phyloP scores from a whole-genome alignment of 2,888 invertebrate species.

The Aphelenchoides bicaudatus region DNA sequence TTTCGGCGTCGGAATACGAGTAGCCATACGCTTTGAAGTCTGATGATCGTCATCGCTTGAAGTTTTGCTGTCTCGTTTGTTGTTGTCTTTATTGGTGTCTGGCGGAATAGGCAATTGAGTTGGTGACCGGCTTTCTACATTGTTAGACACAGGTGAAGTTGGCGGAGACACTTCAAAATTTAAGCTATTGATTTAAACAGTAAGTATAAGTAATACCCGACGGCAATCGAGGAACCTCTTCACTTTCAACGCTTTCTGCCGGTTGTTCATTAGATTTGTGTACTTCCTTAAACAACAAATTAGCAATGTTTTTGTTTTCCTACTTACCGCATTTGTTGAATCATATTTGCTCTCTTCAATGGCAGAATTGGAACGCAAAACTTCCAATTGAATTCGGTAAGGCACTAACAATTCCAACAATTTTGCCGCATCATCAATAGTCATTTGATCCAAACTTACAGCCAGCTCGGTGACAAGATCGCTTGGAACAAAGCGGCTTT shows the following conservation, averaged over 20 bases:
- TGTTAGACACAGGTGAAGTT: not conserved
- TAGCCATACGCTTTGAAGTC: not conserved
- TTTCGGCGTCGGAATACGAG: constrained; percentile 17
- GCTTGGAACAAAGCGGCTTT: constrained; percentile 6
- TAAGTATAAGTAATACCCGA: too few species aligned
- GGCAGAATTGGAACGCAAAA: constrained; percentile 16
- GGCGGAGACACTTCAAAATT: constrained; percentile 7
- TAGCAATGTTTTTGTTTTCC: not conserved
- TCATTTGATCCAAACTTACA: constrained; percentile 14
- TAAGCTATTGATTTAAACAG: not conserved
- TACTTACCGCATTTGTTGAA: not conserved
- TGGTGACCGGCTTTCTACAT: not conserved
- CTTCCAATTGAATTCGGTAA: constrained; percentile 12
- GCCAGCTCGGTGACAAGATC: not conserved
- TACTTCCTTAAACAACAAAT: not conserved
- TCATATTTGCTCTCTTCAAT: constrained; percentile 14
- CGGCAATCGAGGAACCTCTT: not conserved
- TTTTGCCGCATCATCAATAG: constrained; percentile 19
- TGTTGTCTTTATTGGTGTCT: not conserved
- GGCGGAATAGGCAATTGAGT: not conserved
- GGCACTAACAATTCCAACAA: constrained; percentile 13
- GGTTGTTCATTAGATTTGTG: not conserved
- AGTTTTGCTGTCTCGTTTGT: not conserved
- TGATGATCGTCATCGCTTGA: constrained; percentile 8
- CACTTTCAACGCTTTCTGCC: not conserved